These are phyloP conservation scores for Marmota flaviventris DNA, from an alignment of 2,113 vertebrate species.

Conservation along the genomic window DNA sequence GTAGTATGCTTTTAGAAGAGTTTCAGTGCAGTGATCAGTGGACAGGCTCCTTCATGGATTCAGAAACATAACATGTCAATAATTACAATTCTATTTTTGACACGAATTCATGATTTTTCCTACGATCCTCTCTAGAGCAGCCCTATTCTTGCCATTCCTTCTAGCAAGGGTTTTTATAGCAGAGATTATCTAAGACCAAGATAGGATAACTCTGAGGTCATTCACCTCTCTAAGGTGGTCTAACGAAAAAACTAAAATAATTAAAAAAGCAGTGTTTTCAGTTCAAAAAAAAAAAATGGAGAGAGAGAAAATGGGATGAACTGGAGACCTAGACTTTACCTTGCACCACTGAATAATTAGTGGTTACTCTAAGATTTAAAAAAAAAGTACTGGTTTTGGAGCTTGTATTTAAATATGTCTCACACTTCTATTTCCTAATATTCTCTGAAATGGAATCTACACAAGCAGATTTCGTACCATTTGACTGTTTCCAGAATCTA, in stretches of 20 bases:
- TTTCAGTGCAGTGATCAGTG: neutral
- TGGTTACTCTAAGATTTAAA: neutral
- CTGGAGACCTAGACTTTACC: slow-evolving; percentile 1
- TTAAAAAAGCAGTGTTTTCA: neutral
- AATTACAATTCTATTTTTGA: slow-evolving; percentile 22
- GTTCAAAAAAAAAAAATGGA: neutral
- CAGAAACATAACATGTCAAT: neutral
- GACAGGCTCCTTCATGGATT: neutral
- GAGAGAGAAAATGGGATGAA: neutral
- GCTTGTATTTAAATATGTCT: neutral
- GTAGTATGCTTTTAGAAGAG: neutral
- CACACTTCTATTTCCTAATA: neutral
- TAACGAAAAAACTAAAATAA: neutral
- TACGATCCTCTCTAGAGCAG: neutral
- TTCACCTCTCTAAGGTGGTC: neutral
- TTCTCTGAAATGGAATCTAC: slow-evolving; percentile 12
- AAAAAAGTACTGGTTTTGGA: neutral
- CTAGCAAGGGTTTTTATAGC: neutral
- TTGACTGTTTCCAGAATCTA: neutral
- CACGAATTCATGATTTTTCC: neutral
- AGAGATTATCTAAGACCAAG: neutral
- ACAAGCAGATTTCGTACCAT: neutral
- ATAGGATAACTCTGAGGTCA: neutral
- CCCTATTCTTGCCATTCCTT: neutral
- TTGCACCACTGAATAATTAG: neutral